A percentile compares a stretch with the other conserved stretches of the same genome.
Conservation (phyloP, 2,797 vertebrate species). For the Cheirogaleus major region DNA sequence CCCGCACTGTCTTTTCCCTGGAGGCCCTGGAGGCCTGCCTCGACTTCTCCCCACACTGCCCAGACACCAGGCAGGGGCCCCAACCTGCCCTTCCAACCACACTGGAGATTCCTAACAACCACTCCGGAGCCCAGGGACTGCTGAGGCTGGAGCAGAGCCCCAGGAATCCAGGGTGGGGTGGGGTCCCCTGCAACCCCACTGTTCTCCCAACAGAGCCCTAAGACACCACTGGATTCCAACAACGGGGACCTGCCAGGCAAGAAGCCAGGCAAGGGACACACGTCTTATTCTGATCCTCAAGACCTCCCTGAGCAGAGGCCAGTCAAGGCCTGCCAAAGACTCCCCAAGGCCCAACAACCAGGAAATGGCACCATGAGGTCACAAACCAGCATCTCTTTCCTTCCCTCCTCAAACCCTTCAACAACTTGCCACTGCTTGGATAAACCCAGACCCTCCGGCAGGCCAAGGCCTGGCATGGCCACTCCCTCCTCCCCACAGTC, state of each 20-base stretch:
- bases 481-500: neutral
- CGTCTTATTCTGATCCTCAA: neutral
- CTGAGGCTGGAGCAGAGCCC: neutral
- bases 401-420: neutral
- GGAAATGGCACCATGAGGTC: neutral
- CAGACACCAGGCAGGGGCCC: neutral
- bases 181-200: neutral
- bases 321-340: neutral
- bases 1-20: slow-evolving; percentile 78
- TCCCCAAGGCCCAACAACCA: fast-evolving
- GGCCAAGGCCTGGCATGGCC: neutral
- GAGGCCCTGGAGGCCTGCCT: slow-evolving; percentile 51
- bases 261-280: neutral
- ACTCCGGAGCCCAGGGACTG: neutral
- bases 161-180: neutral
- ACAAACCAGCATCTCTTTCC: neutral
- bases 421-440: neutral
- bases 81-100: slow-evolving; percentile 58
- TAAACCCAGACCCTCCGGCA: neutral
- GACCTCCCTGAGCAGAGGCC: neutral
- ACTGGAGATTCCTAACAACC: slow-evolving; percentile 74
- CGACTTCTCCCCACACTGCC: neutral
- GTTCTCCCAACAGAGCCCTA: neutral
- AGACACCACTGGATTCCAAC: neutral
- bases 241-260: neutral